Evolutionary conservation across 2,888 invertebrate genomes (phyloP).

Genomic region (Tethea ocularis): DNA sequence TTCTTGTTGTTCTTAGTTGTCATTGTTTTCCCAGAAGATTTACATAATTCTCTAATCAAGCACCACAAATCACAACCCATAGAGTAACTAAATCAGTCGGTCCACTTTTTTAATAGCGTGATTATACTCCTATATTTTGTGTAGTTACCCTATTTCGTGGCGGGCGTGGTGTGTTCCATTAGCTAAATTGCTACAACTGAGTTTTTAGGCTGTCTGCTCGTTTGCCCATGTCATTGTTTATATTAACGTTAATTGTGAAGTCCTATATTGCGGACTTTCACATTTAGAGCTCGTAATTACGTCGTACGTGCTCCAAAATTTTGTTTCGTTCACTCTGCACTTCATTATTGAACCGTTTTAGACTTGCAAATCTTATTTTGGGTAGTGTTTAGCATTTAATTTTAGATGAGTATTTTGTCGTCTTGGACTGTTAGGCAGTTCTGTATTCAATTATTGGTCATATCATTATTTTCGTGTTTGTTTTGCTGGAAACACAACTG

Average conservation of each 20-base stretch:
- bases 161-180: conserved; percentile 35
- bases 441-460: too few relatives aligned
- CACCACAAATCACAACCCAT: not conserved
- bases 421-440: too few relatives aligned
- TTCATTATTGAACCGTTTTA: not conserved
- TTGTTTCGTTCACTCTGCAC: conserved; percentile 2
- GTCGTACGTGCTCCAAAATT: not conserved
- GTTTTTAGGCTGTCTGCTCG: conserved; percentile 27
- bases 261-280: not conserved
- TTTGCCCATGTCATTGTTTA: conserved; percentile 17
- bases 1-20: too few relatives aligned
- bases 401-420: too few relatives aligned
- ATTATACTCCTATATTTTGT: conserved; percentile 26
- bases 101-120: conserved; percentile 23
- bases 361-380: not conserved
- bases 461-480: too few relatives aligned
- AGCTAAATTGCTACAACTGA: conserved; percentile 44
- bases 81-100: conserved; percentile 7
- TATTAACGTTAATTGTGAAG: conserved; percentile 9
- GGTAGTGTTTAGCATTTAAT: too few relatives aligned
- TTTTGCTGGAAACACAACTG: not conserved
- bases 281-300: conserved; percentile 1
- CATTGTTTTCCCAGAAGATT: not conserved
- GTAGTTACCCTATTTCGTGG: conserved; percentile 29
- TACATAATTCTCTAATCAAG: not conserved